Percentiles rank a stretch among this genome's conserved stretches.
Conservation (phyloP, 1,140 invertebrate genomes). For the Glossosoma conforme region DNA sequence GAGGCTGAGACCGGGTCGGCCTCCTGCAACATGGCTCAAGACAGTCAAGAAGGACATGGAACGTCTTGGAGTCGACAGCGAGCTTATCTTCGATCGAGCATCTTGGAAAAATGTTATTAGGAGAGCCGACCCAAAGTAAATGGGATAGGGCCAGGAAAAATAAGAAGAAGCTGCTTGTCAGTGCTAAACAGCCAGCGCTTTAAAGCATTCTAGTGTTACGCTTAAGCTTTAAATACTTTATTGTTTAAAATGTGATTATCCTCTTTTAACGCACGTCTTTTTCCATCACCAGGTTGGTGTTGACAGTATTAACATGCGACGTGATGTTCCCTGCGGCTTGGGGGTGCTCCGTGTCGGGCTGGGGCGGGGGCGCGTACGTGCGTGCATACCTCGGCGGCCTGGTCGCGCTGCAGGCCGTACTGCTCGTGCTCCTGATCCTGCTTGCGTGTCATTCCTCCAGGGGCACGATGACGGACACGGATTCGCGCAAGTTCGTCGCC, state of each 20-base stretch:
- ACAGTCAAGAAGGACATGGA: too few relatives aligned
- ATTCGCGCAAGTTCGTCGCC: conserved; percentile 59
- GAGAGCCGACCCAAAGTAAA: too few relatives aligned
- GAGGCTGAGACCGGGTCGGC: too few relatives aligned
- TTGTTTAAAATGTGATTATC: conserved; percentile 9
- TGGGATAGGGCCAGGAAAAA: too few relatives aligned
- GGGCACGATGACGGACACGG: conserved; percentile 66
- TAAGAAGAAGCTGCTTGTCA: too few relatives aligned
- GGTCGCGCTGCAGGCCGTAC: conserved; percentile 53
- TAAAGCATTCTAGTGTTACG: too few relatives aligned
- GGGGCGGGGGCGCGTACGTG: conserved; percentile 61
- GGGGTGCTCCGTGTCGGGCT: conserved; percentile 60
- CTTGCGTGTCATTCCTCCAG: conserved; percentile 64
- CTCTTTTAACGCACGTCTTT: conserved; percentile 26
- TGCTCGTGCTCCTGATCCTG: conserved; percentile 58
- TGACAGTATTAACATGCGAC: conserved; percentile 59
- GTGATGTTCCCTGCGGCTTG: conserved; percentile 51
- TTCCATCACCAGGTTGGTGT: conserved; percentile 54
- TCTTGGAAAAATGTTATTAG: too few relatives aligned
- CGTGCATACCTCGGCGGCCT: conserved; percentile 63
- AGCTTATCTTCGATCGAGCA: too few relatives aligned
- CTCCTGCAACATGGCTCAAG: too few relatives aligned
- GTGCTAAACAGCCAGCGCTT: too few relatives aligned
- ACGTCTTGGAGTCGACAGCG: too few relatives aligned
- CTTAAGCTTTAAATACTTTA: not conserved